phyloP scores from a whole-genome alignment of 2,888 invertebrate genomes.

The Meganola albula region DNA sequence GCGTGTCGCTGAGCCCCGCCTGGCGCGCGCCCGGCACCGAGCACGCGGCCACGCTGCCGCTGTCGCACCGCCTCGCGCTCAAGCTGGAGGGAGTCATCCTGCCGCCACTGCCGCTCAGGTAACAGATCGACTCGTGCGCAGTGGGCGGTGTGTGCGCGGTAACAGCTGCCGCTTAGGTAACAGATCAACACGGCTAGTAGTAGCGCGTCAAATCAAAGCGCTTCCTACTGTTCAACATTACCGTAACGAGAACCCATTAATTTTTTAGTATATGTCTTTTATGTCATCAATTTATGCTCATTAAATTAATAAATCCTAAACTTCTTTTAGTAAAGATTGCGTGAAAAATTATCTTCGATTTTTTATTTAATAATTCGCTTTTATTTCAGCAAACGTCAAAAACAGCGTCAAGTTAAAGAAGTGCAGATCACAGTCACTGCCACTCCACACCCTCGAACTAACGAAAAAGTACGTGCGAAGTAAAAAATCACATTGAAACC shows the following conservation, averaged over 20 bases:
- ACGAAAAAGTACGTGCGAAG: constrained; percentile 51
- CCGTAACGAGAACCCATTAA: no score
- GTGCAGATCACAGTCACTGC: constrained; percentile 69
- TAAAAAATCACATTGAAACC: background rate
- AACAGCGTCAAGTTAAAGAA: constrained; percentile 59
- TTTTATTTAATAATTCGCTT: no score
- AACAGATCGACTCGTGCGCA: constrained; percentile 26
- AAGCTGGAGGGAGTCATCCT: constrained; percentile 95
- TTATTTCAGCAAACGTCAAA: constrained; percentile 48
- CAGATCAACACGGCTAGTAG: no score
- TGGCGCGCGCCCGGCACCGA: constrained; percentile 77
- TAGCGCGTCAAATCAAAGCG: no score
- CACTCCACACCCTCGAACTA: constrained; percentile 62
- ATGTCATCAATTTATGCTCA: no score
- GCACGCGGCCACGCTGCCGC: constrained; percentile 89
- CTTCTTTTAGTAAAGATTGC: no score
- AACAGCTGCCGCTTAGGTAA: constrained; percentile 84
- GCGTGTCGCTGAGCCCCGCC: constrained; percentile 11
- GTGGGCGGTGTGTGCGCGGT: constrained; percentile 30
- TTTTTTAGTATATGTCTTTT: no score
- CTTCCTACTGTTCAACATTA: no score
- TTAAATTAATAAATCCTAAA: no score
- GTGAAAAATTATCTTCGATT: no score
- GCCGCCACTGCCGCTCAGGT: constrained; percentile 83
- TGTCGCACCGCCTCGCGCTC: constrained; percentile 90